Conservation (phyloP, 2,888 invertebrate species). For the Nymphalis polychloros region DNA sequence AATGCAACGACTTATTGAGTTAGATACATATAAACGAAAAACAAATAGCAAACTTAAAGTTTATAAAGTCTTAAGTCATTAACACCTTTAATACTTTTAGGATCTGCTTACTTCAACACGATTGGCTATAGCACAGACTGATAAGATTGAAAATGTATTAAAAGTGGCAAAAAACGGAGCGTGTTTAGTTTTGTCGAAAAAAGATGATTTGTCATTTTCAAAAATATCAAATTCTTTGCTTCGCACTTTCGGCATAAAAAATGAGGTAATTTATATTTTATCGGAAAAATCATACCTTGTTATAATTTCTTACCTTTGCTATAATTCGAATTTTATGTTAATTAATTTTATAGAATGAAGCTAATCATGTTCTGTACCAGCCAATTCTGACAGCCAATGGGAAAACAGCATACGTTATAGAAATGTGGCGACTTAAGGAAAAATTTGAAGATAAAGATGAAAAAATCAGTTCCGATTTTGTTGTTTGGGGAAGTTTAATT, state of each 20-base stretch:
- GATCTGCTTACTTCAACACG: constrained; percentile 28
- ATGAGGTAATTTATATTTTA: constrained; percentile 40
- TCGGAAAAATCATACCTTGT: too few relatives aligned
- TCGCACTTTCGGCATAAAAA: constrained; percentile 40
- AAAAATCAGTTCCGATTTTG: constrained; percentile 84
- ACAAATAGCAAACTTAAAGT: neutral
- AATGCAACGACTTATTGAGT: too few relatives aligned
- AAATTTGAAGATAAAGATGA: constrained; percentile 86
- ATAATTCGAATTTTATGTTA: neutral
- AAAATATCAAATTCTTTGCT: constrained; percentile 45
- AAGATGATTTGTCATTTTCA: constrained; percentile 46
- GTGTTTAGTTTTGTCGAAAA: constrained; percentile 45
- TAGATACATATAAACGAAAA: too few relatives aligned
- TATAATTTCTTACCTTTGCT: too few relatives aligned
- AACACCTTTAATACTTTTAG: constrained; percentile 21
- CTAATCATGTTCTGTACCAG: constrained; percentile 79
- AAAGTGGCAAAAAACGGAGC: constrained; percentile 47
- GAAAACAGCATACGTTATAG: constrained; percentile 84
- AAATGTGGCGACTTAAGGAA: constrained; percentile 82
- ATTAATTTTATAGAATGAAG: constrained; percentile 54
- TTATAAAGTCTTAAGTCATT: too few relatives aligned
- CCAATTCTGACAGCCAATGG: constrained; percentile 85
- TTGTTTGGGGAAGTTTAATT: constrained; percentile 87
- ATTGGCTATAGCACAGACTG: constrained; percentile 44
- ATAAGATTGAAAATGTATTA: constrained; percentile 44